Evolutionary conservation across 2,888 invertebrate species (phyloP), one percentile per base, ranked within the genome.

Genomic region (Volucella inflata): DNA sequence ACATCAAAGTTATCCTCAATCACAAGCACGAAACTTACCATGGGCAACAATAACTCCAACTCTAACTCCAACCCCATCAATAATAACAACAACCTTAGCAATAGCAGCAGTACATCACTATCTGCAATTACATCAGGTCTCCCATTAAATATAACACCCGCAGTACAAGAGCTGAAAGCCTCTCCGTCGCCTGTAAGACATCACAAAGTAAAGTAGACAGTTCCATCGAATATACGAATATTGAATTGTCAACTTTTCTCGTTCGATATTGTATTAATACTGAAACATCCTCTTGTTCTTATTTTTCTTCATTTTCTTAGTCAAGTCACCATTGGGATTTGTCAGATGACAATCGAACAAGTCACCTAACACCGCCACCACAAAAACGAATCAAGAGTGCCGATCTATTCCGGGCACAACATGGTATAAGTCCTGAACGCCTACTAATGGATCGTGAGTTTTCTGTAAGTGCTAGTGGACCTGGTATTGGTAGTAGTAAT

Each of bases 351-450:
- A 91, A 87, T 36, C 94, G 92, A 90, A 94, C 93, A 91, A 91
- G 91, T 87, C 92, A 92, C 76, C 92, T 93, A 81, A 92, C 93
- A 46, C 93, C 94, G 77, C 94, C 94, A 75, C 95, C 96, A 36
- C 95, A 95, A 68, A 95, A 95, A 90, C 93, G 96, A 89, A 95
- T 95, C 87, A 93, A 95, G 89, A 95, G 95, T 87, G 95, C 95
- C 11, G 95, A 95, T 90, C 93, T 95, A 81, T 94, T 94, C 90
- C 94, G 94, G 87, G 94, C 94, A 51, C 94, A 94, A 89, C 94
- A 94, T 53, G 92, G 92, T 79, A 91, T 92, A 77, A 92, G 91
- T 88, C 92, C 92, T n/a, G 92, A 92, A 79, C 90, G 91, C 53
- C 82, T 91, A 71, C 84, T 92, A 46, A 90, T 93, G 4, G 93